Evolutionary conservation across 2,888 invertebrate genomes (phyloP).

Genomic region (Chloroclysta siterata): DNA sequence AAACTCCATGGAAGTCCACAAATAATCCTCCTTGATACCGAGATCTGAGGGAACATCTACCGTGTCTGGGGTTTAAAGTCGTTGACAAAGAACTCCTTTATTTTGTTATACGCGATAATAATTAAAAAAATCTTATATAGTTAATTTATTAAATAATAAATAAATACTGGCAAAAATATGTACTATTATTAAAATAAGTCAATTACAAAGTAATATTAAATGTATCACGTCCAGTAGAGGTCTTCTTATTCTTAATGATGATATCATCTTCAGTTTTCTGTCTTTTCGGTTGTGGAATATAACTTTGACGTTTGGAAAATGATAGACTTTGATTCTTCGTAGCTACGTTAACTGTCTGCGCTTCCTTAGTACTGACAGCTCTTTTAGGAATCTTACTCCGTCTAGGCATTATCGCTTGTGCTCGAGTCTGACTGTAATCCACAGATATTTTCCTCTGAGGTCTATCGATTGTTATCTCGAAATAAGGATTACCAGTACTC

Average conservation of each 20-base stretch:
- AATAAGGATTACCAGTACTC: conserved; percentile 38
- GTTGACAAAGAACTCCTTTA: too few relatives aligned
- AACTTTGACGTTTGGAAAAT: conserved; percentile 36
- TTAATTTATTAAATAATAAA: too few relatives aligned
- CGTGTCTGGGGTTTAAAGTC: too few relatives aligned
- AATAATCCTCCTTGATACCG: too few relatives aligned
- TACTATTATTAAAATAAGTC: conserved; percentile 24
- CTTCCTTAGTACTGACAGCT: conserved; percentile 34
- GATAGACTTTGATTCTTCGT: conserved; percentile 6
- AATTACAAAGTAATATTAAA: conserved; percentile 54
- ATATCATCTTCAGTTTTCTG: conserved; percentile 51
- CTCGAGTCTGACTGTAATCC: conserved; percentile 23
- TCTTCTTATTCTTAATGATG: conserved; percentile 29
- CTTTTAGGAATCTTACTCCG: conserved; percentile 58
- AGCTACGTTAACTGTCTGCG: conserved; percentile 18
- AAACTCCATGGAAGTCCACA: too few relatives aligned
- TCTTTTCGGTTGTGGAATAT: conserved; percentile 52
- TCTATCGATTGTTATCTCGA: conserved; percentile 58
- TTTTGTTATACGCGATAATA: too few relatives aligned
- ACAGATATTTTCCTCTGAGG: conserved; percentile 43
- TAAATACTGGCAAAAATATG: too few relatives aligned
- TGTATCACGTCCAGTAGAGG: conserved; percentile 10
- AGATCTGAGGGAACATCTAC: too few relatives aligned
- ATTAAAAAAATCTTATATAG: too few relatives aligned
- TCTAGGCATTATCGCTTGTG: conserved; percentile 27